These are phyloP conservation scores for Helicoverpa assulta DNA, from an alignment of 2,888 invertebrate genomes.

Conservation along the genomic window DNA sequence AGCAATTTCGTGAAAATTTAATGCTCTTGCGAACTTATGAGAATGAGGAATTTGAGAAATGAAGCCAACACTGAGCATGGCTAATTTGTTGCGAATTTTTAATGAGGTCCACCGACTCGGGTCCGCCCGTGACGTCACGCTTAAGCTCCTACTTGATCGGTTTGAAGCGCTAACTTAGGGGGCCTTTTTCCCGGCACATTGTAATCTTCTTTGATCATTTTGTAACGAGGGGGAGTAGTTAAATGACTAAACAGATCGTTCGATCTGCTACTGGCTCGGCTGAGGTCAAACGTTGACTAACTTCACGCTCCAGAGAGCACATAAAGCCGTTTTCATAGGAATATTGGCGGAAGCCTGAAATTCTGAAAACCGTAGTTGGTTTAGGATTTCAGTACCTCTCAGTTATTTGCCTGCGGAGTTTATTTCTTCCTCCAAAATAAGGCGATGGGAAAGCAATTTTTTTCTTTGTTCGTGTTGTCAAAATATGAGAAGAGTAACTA, in stretches of 20 bases:
- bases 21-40: constrained; percentile 84
- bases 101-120: constrained; percentile 73
- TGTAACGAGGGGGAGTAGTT: constrained; percentile 1
- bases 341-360: constrained; percentile 16
- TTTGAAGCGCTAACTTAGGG: constrained; percentile 29
- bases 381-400: not conserved
- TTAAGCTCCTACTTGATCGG: constrained; percentile 45
- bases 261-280: constrained; percentile 7
- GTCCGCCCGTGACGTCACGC: constrained; percentile 48
- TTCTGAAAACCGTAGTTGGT: constrained; percentile 12
- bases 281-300: constrained; percentile 21
- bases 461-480: not conserved
- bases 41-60: constrained; percentile 86
- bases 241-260: constrained; percentile 11
- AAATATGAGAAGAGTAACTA: not conserved
- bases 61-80: constrained; percentile 85
- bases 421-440: not conserved
- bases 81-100: constrained; percentile 86
- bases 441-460: not conserved
- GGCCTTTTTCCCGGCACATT: constrained; percentile 13
- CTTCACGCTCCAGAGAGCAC: constrained; percentile 4
- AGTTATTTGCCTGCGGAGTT: not conserved
- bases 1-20: constrained; percentile 89
- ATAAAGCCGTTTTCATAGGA: constrained; percentile 3
- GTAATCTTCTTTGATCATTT: constrained; percentile 41